These are phyloP conservation scores for Coelopa frigida DNA, from an alignment of 1,140 invertebrate species.

Conservation along the genomic window DNA sequence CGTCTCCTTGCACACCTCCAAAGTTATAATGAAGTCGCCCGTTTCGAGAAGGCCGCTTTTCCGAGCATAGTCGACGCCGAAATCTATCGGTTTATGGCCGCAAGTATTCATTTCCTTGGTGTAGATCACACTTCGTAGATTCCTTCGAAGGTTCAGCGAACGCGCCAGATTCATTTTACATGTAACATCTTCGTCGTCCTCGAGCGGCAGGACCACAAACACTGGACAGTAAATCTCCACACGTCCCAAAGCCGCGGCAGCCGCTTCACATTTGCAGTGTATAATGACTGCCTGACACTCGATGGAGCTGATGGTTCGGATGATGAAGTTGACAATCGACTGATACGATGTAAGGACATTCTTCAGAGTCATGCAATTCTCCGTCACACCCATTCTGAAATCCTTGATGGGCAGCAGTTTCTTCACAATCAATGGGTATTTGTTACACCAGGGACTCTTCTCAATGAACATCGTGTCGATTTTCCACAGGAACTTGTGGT, in stretches of 20 bases:
- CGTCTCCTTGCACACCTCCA: constrained; percentile 33
- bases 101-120: constrained; percentile 25
- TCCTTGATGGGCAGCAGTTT: constrained; percentile 35
- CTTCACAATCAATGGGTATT: constrained; percentile 39
- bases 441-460: constrained; percentile 39
- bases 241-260: constrained; percentile 28
- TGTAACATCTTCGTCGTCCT: constrained; percentile 17
- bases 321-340: constrained; percentile 36
- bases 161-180: constrained; percentile 27
- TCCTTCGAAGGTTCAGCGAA: constrained; percentile 25
- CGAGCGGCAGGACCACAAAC: constrained; percentile 26
- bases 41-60: constrained; percentile 28
- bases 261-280: constrained; percentile 26
- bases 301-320: constrained; percentile 37
- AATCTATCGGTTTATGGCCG: constrained; percentile 29
- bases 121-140: constrained; percentile 30
- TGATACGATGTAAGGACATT: constrained; percentile 32
- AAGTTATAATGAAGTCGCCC: constrained; percentile 35
- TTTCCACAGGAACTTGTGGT: constrained; percentile 35
- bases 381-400: constrained; percentile 26
- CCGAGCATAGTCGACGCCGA: constrained; percentile 35
- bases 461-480: constrained; percentile 38
- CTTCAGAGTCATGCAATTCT: constrained; percentile 23
- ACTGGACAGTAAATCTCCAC: constrained; percentile 39
- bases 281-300: constrained; percentile 37